Conservation (phyloP, 2,888 invertebrate genomes). For the Liodrosophila aerea region DNA sequence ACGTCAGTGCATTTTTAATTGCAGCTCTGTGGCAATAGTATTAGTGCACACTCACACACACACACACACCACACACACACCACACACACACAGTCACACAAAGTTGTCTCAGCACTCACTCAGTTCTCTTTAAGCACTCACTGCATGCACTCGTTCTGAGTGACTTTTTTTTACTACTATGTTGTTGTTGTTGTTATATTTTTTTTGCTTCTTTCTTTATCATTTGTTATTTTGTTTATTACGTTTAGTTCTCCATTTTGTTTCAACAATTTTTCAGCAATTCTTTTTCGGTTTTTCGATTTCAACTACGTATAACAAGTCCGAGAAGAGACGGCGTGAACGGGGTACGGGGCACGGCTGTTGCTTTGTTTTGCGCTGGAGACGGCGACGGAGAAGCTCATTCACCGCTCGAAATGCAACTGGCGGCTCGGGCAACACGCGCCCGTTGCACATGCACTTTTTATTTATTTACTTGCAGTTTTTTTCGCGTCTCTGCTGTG, state of each 20-base stretch:
- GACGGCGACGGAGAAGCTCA: conserved; percentile 71
- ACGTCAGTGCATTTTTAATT: conserved; percentile 72
- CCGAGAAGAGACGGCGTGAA: conserved; percentile 17
- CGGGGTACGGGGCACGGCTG: conserved; percentile 42
- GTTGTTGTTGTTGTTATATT: conserved; percentile 14
- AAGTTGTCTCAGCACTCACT: conserved; percentile 37
- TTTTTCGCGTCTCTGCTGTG: conserved; percentile 44
- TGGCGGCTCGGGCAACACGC: conserved; percentile 70
- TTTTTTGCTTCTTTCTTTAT: conserved; percentile 27
- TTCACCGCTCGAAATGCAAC: conserved; percentile 77
- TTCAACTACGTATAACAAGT: conserved; percentile 26
- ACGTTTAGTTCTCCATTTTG: conserved; percentile 72
- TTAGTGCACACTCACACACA: conserved; percentile 27
- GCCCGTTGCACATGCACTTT: conserved; percentile 80
- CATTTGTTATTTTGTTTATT: conserved; percentile 30
- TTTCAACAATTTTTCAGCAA: conserved; percentile 54
- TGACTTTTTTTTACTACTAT: conserved; percentile 31
- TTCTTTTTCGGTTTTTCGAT: conserved; percentile 55
- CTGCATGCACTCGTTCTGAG: conserved; percentile 40
- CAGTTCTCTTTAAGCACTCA: conserved; percentile 44
- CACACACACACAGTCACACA: conserved; percentile 17
- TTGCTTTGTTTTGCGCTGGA: conserved; percentile 50
- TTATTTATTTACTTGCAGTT: conserved; percentile 40
- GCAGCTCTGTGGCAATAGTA: conserved; percentile 48
- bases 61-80: conserved; percentile 20